These are phyloP conservation scores for Drosophila sechellia DNA, from an alignment of 1,140 invertebrate genomes.

Conservation along the genomic window DNA sequence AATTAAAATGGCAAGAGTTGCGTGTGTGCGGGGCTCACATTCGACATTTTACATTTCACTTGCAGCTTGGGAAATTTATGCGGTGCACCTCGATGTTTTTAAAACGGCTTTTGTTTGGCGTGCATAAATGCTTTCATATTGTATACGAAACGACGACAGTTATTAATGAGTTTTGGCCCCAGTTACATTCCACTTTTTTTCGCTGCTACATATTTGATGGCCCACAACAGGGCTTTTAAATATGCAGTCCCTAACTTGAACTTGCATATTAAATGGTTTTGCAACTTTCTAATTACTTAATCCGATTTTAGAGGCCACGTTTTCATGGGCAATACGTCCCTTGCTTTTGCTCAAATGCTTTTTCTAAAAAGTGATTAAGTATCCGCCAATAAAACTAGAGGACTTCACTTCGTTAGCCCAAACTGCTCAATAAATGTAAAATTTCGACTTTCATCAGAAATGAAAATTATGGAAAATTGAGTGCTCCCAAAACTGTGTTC, in stretches of 20 bases:
- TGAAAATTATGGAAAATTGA: conserved; percentile 44
- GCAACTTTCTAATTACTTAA: conserved; percentile 77
- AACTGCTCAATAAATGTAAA: conserved; percentile 50
- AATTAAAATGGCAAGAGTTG: conserved; percentile 73
- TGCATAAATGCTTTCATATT: conserved; percentile 56
- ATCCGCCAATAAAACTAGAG: conserved; percentile 39
- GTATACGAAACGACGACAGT: conserved; percentile 54
- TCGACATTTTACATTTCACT: conserved; percentile 63
- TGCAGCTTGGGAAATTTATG: conserved; percentile 56
- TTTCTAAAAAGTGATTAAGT: conserved; percentile 25
- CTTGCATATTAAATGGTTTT: conserved; percentile 70
- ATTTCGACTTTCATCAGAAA: conserved; percentile 23
- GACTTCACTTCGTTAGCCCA: conserved; percentile 28
- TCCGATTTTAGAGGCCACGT: conserved; percentile 54
- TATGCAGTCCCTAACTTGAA: conserved; percentile 70
- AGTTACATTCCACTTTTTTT: background rate
- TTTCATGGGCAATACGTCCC: conserved; percentile 23
- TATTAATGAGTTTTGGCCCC: conserved; percentile 71
- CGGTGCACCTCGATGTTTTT: conserved; percentile 22
- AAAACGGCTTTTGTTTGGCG: conserved; percentile 57
- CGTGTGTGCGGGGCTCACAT: conserved; percentile 52
- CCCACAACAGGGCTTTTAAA: conserved; percentile 64
- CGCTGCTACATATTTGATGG: conserved; percentile 68
- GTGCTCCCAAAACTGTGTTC: conserved; percentile 21
- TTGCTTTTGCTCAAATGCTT: background rate